phyloP scores from a whole-genome alignment of 2,113 vertebrate species.

The Melozone crissalis region DNA sequence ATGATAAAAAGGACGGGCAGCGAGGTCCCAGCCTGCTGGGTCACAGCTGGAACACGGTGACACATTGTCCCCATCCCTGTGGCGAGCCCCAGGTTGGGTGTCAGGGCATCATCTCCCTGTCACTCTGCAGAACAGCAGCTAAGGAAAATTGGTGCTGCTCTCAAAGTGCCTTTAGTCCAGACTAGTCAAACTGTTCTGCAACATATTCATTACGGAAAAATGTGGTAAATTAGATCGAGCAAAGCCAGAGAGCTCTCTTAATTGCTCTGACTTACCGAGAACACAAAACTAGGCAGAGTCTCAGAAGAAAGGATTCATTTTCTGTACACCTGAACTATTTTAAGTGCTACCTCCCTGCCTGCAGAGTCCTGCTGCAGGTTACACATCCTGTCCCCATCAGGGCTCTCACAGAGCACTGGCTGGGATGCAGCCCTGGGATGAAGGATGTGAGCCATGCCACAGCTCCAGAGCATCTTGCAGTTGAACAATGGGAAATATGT shows the following conservation, averaged over 20 bases:
- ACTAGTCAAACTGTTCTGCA: not conserved
- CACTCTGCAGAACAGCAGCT: not conserved
- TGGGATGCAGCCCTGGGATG: too few relatives aligned
- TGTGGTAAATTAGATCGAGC: not conserved
- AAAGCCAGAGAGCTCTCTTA: not conserved
- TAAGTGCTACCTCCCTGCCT: not conserved
- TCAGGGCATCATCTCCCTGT: not conserved
- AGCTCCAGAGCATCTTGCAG: not conserved
- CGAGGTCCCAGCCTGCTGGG: not conserved
- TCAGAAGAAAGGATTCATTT: not conserved
- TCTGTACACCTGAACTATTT: not conserved
- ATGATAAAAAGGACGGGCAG: not conserved
- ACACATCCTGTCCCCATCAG: not conserved
- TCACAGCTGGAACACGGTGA: fast-evolving
- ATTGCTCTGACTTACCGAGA: not conserved
- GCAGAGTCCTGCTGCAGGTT: not conserved
- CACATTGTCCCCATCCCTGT: fast-evolving
- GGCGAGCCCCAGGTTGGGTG: not conserved
- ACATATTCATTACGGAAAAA: not conserved
- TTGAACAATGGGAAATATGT: not conserved
- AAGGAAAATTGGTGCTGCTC: not conserved
- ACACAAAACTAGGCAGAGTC: not conserved
- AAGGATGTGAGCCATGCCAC: not conserved
- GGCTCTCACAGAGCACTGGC: not conserved
- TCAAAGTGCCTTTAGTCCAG: not conserved